These are phyloP conservation scores for Danaus chrysippus DNA, from an alignment of 2,888 invertebrate genomes.

Conservation along the genomic window DNA sequence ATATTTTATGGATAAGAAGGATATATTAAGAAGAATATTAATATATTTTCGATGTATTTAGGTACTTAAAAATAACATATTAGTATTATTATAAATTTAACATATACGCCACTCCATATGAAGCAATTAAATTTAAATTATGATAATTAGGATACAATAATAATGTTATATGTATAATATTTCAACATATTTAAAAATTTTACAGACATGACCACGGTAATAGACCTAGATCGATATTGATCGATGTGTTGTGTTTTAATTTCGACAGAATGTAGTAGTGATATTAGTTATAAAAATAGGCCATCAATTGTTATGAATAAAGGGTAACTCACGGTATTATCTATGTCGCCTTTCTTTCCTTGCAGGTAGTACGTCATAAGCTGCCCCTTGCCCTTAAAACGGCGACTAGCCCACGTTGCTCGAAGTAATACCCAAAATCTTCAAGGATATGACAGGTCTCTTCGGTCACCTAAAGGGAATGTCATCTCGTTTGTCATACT, in stretches of 20 bases:
- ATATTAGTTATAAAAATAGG: too few relatives aligned
- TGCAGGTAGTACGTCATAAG: slow-evolving; percentile 95
- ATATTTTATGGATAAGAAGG: too few relatives aligned
- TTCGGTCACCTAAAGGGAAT: slow-evolving; percentile 89
- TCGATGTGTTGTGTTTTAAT: too few relatives aligned
- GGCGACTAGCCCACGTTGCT: slow-evolving; percentile 95
- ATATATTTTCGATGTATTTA: not conserved
- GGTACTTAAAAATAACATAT: not conserved
- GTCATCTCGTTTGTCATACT: slow-evolving; percentile 4
- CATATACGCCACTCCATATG: not conserved
- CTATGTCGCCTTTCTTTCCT: slow-evolving; percentile 65
- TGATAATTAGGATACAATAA: not conserved
- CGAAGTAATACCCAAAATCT: slow-evolving; percentile 94
- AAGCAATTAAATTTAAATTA: slow-evolving; percentile 1
- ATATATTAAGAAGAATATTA: too few relatives aligned
- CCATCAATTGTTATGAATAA: not conserved
- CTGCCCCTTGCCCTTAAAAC: slow-evolving; percentile 98
- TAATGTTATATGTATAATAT: not conserved
- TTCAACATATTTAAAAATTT: not conserved
- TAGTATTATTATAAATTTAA: not conserved
- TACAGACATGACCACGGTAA: not conserved
- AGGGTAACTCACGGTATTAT: slow-evolving; percentile 3
- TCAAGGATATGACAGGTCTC: slow-evolving; percentile 94
- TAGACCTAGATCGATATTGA: not conserved
- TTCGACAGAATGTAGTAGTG: too few relatives aligned